Base-by-base conservation (phyloP, 2,888 invertebrate genomes). In the Gibbula magus region DNA sequence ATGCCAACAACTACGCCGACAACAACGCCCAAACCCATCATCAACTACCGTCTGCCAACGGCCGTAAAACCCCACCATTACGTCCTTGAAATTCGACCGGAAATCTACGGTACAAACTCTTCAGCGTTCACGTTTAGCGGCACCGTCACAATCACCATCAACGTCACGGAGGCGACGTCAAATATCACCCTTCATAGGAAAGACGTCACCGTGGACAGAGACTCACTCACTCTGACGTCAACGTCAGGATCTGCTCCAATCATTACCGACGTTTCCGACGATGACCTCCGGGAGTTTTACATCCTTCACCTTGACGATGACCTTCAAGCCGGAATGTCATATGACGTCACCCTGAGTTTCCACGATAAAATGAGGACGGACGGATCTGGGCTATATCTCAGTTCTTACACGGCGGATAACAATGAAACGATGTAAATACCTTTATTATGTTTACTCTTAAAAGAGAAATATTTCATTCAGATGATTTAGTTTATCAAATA, bases 171-270 rank as follows among this genome's bases (percentile, higher is more conserved):
- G 2, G 39, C 75, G 0, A 95, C 95, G 10, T 94, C 94, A 76
- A 95, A 95, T 91, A 94, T 97, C 20, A 96, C 96, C 0, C 94
- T 97, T 84, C 97, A 97, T 90, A 61, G 74, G 66, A 75, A 78
- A 52, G 75, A 70, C 18, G 74, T 80, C 18, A 76, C 35, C 25
- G 53, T 82, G 18, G 0, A 39, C 13, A 32, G 53, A 0, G 13
- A 18, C 10, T 66, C 52, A 25, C 22, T 79, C 0, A 53, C 76
- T 2, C 54, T 82, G 20, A 35, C 13, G 16, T 56, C 70, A n/a
- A n/a, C 32, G 4, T 25, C 25, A 5, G 74, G n/a, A 0, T 8
- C 29, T 16, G 53, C 20, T 32, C 75, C 75, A 13, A 16, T 18
- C 13, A 32, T 75, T 20, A 13, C 25, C 20, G 32, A 20, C 32